Evolutionary conservation across 2,113 vertebrate species (phyloP).

Genomic region (Chinchilla lanigera): DNA sequence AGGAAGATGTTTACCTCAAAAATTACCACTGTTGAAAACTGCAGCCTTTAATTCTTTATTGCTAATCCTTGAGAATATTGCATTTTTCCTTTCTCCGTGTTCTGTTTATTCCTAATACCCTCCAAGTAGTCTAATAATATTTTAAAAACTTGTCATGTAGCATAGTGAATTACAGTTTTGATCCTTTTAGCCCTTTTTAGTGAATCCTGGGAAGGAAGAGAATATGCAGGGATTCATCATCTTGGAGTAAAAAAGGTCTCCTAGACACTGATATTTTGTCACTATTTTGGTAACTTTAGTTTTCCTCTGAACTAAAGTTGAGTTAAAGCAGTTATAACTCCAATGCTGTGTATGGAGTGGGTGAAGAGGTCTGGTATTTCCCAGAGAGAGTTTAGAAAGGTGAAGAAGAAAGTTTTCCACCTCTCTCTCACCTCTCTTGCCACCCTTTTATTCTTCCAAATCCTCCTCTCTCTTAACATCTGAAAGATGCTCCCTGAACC

Average conservation of each 20-base stretch:
- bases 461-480: conserved; percentile 10
- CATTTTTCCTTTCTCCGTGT: not conserved
- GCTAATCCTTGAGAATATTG: not conserved
- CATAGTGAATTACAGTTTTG: conserved; percentile 46
- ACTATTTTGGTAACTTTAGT: conserved; percentile 61
- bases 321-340: conserved; percentile 57
- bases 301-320: conserved; percentile 31
- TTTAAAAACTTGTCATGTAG: conserved; percentile 8
- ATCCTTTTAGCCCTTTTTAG: not conserved
- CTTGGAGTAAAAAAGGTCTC: conserved; percentile 64
- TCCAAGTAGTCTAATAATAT: conserved; percentile 3
- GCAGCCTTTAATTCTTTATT: not conserved
- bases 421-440: conserved; percentile 54
- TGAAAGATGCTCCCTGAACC: conserved; percentile 62
- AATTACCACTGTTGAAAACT: not conserved
- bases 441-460: conserved; percentile 29
- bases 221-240: conserved; percentile 42
- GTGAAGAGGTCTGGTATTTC: conserved; percentile 66
- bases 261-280: not conserved
- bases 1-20: not conserved
- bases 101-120: not conserved
- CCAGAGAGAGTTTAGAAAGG: conserved; percentile 32
- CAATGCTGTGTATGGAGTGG: not conserved
- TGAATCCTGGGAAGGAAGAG: conserved; percentile 16
- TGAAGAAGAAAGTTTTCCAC: conserved; percentile 66